These are phyloP conservation scores for Champsocephalus esox DNA, from an alignment of 2,797 vertebrate genomes.

Conservation along the genomic window DNA sequence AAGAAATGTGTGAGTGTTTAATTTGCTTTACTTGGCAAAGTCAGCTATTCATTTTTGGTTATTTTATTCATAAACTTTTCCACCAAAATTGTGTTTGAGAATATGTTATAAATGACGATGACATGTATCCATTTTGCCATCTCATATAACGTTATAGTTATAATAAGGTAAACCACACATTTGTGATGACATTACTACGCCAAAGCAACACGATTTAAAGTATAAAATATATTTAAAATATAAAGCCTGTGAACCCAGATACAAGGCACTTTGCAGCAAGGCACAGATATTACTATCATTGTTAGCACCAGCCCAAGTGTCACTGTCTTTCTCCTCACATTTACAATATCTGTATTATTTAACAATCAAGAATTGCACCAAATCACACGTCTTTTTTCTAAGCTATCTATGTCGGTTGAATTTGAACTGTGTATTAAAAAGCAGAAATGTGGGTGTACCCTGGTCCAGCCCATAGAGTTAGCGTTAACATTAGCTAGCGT, in stretches of 20 bases:
- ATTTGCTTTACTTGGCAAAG: slow-evolving; percentile 1
- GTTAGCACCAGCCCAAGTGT: not conserved
- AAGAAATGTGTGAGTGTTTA: not conserved
- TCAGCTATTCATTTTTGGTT: not conserved
- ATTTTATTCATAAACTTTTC: not conserved
- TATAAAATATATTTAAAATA: not conserved
- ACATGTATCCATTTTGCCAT: not conserved
- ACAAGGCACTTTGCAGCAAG: not conserved
- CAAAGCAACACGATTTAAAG: not conserved
- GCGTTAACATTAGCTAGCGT: slow-evolving; percentile 30
- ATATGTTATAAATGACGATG: not conserved
- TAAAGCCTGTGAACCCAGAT: not conserved
- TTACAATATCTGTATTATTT: not conserved
- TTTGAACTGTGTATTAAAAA: not conserved
- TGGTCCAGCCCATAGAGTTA: not conserved
- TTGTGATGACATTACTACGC: not conserved
- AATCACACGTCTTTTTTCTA: not conserved
- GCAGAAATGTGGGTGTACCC: not conserved
- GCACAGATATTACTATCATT: not conserved
- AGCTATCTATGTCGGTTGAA: no score
- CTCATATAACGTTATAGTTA: not conserved
- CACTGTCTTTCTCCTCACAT: not conserved
- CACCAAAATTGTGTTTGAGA: not conserved
- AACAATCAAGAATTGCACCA: not conserved
- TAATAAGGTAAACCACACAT: not conserved